These are phyloP conservation scores for Malurus melanocephalus DNA, from an alignment of 2,113 vertebrate species.

Conservation along the genomic window DNA sequence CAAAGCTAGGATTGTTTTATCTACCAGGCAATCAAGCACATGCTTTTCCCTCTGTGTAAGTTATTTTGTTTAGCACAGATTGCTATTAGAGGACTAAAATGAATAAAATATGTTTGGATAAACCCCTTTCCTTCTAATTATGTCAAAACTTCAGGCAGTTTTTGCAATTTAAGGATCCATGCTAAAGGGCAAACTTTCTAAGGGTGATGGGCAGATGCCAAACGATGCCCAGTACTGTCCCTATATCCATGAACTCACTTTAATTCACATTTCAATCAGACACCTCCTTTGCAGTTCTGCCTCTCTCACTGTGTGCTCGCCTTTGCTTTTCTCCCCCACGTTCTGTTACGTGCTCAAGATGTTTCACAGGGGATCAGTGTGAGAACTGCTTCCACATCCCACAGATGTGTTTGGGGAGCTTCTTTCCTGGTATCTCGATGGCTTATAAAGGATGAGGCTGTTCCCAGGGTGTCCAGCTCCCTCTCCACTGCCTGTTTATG, in stretches of 20 bases:
- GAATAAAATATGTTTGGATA: not conserved
- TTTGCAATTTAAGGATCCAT: not conserved
- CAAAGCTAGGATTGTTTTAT: not conserved
- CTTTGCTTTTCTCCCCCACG: not conserved
- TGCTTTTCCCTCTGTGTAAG: not conserved
- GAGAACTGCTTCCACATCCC: not conserved
- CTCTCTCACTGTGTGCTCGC: not conserved
- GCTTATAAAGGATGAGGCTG: not conserved
- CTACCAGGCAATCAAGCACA: not conserved
- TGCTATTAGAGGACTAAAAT: not conserved
- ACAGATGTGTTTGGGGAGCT: not conserved
- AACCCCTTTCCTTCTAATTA: not conserved
- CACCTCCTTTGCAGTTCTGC: not conserved
- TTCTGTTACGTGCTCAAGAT: not conserved
- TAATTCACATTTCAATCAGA: not conserved
- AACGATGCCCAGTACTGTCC: not conserved
- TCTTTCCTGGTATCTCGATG: not conserved
- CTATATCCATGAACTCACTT: not conserved
- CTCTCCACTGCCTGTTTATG: no score
- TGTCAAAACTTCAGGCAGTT: not conserved
- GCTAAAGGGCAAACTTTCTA: not conserved
- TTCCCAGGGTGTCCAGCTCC: not conserved
- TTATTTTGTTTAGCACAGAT: not conserved
- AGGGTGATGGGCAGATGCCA: not conserved
- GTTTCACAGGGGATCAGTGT: not conserved